Evolutionary conservation across 2,888 invertebrate genomes (phyloP).

Genomic region (Idaea aversata): DNA sequence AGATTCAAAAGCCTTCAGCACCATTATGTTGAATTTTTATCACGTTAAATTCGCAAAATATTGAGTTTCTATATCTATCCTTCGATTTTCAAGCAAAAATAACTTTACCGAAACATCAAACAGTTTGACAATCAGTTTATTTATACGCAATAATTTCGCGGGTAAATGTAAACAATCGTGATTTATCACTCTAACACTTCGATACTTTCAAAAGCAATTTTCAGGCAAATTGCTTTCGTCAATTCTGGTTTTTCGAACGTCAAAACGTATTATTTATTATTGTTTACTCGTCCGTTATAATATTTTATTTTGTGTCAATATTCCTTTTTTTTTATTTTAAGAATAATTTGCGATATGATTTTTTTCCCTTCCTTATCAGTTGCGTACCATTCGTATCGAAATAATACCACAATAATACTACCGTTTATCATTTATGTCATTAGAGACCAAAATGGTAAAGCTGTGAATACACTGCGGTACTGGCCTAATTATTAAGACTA

Average conservation of each 20-base stretch:
- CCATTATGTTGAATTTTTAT: too few relatives aligned
- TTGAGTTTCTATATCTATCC: slow-evolving; percentile 15
- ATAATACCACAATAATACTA: too few relatives aligned
- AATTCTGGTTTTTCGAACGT: slow-evolving; percentile 57
- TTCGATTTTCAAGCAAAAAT: slow-evolving; percentile 17
- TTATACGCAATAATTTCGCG: slow-evolving; percentile 21
- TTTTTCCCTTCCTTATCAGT: too few relatives aligned
- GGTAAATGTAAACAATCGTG: slow-evolving; percentile 28
- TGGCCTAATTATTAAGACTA: too few relatives aligned
- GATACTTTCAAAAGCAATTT: slow-evolving; percentile 51
- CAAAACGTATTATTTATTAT: slow-evolving; percentile 54
- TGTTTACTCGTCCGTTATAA: slow-evolving; percentile 39
- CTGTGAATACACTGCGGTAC: too few relatives aligned
- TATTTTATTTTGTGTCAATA: slow-evolving; percentile 12
- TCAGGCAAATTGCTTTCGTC: slow-evolving; percentile 58
- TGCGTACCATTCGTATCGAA: too few relatives aligned
- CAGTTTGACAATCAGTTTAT: slow-evolving; percentile 16
- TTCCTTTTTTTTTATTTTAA: not conserved
- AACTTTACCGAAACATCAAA: slow-evolving; percentile 17
- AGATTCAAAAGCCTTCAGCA: too few relatives aligned
- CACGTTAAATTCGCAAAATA: too few relatives aligned
- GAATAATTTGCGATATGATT: too few relatives aligned
- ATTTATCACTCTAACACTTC: slow-evolving; percentile 49
- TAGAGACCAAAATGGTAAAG: too few relatives aligned
- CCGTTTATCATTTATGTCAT: too few relatives aligned